phyloP scores from a whole-genome alignment of 2,113 vertebrate genomes.

The Sapajus apella region DNA sequence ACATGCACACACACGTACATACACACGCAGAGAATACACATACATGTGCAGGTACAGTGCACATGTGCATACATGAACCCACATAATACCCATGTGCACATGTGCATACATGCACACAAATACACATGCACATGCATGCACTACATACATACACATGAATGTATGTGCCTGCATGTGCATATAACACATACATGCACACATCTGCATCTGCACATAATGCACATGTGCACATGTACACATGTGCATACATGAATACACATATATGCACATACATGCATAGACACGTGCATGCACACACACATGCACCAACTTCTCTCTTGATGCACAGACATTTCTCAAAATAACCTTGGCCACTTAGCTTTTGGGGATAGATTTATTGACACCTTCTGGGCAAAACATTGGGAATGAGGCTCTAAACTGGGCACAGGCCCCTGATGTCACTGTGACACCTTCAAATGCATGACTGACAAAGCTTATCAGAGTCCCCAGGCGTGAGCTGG shows the following conservation, averaged over 20 bases:
- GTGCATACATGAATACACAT: not conserved
- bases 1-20: not conserved
- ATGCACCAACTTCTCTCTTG: not conserved
- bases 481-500: not conserved
- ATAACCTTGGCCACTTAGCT: not conserved
- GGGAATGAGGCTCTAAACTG: not conserved
- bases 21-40: no score
- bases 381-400: not conserved
- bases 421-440: no score
- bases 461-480: no score
- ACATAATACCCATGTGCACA: not conserved
- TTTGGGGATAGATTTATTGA: not conserved
- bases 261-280: fast-evolving
- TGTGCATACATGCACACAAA: no score
- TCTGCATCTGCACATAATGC: no score
- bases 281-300: not conserved
- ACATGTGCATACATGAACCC: not conserved
- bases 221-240: no score
- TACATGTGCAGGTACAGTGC: fast-evolving
- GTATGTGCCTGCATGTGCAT: no score
- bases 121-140: no score
- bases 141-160: no score
- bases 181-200: no score
- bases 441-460: not conserved
- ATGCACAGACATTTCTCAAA: not conserved